A percentile compares a stretch with the other conserved stretches of the same genome.
Conservation (phyloP, 2,797 vertebrate species). For the Takifugu rubripes region DNA sequence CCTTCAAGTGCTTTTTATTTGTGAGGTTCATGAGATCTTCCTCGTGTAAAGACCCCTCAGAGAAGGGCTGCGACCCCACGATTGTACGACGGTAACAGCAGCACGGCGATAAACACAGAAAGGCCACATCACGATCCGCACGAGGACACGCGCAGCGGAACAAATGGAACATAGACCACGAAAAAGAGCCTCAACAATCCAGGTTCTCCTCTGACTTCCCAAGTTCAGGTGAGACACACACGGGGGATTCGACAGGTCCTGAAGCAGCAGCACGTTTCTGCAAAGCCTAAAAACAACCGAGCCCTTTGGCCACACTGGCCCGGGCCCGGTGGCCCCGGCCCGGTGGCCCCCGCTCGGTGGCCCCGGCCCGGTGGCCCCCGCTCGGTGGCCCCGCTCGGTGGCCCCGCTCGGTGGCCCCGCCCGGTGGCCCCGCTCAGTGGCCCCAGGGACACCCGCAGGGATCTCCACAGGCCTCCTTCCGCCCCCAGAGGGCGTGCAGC, state of each 20-base stretch:
- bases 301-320: not conserved
- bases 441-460: conserved; percentile 86
- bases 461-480: conserved; percentile 83
- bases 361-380: too few relatives aligned
- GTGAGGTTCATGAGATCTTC: conserved; percentile 3
- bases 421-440: conserved; percentile 35
- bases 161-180: conserved; percentile 15
- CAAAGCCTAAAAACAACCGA: too few relatives aligned
- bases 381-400: too few relatives aligned
- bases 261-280: not conserved
- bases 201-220: too few relatives aligned
- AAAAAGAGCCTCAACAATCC: conserved; percentile 42
- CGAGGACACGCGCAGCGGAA: conserved; percentile 45
- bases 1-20: conserved; percentile 53
- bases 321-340: too few relatives aligned
- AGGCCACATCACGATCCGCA: conserved; percentile 64
- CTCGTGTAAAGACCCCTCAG: too few relatives aligned
- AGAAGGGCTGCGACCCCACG: too few relatives aligned
- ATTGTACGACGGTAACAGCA: conserved; percentile 11
- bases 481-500: conserved; percentile 82
- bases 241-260: too few relatives aligned
- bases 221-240: too few relatives aligned
- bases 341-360: too few relatives aligned
- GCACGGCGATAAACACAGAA: conserved; percentile 51
- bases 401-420: too few relatives aligned